These are phyloP conservation scores for Agrochola lota DNA, from an alignment of 2,888 invertebrate species.

Conservation along the genomic window DNA sequence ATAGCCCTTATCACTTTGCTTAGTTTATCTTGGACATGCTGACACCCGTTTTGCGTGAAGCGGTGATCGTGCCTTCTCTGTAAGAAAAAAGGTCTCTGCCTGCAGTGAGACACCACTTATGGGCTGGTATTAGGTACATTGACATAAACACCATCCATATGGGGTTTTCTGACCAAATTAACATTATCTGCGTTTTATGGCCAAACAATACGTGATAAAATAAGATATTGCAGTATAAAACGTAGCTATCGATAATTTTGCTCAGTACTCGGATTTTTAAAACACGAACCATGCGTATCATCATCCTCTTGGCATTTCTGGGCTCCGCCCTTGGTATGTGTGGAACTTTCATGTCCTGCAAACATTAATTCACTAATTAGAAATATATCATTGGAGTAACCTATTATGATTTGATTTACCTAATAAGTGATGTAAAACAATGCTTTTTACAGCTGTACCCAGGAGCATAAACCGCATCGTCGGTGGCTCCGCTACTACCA, in stretches of 20 bases:
- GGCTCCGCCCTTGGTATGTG: conserved; percentile 74
- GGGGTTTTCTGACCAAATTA: conserved; percentile 13
- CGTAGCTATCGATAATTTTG: conserved; percentile 5
- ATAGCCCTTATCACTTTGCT: no score
- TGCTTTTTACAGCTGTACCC: conserved; percentile 70
- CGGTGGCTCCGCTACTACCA: conserved; percentile 73
- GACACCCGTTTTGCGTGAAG: no score
- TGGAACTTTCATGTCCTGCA: not conserved
- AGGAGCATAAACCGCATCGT: conserved; percentile 72
- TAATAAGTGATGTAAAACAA: not conserved
- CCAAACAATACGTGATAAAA: conserved; percentile 20
- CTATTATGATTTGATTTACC: not conserved
- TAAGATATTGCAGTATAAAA: conserved; percentile 29
- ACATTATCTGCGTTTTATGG: conserved; percentile 27
- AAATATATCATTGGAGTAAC: not conserved
- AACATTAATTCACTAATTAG: not conserved
- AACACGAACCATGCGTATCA: conserved; percentile 63
- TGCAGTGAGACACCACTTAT: not conserved
- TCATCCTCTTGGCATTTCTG: conserved; percentile 67
- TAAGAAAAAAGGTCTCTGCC: not conserved
- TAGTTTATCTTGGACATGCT: no score
- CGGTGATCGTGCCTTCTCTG: no score
- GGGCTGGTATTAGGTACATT: not conserved
- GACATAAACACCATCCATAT: no score
- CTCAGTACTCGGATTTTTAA: conserved; percentile 1